Base-by-base conservation (phyloP, 2,113 vertebrate genomes). In the Grammomys dolichurus region DNA sequence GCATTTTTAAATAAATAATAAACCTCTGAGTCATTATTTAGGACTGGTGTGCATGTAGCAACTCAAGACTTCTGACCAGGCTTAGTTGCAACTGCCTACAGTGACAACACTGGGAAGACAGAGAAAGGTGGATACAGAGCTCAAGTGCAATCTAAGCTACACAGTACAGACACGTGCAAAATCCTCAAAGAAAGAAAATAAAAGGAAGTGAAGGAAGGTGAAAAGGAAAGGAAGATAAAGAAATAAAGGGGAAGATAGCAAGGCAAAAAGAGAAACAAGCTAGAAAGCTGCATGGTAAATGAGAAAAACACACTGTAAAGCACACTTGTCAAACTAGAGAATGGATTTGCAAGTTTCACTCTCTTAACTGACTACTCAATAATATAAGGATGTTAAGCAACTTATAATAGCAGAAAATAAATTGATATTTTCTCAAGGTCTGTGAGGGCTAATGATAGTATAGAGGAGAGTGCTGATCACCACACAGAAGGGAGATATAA, bases 81-180 rank as follows among this genome's bases (percentile, higher is more conserved):
- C 51, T 19, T 36, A 20, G 20, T n/a, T 81, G 10, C 31, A 58
- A 81, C 13, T 81, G 11, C 20, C 10, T n/a, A 24, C 0, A 56
- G 19, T 24, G 2, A 12, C 5, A 56, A 36, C 5, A 24, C 1
- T 13, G 10, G 51, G 28, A 81, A 58, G 20, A n/a, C 33, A n/a
- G 20, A 48, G 63, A 17, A 36, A 69, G 22, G 63, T 46, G 63
- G 26, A 19, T 8, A 54, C 4, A 80, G 10, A 36, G 4, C 33
- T 58, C 33, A n/a, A 6, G 10, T 5, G 1, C 33, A 24, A 1
- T 7, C 51, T 24, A 22, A 5, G 51, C 10, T n/a, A 13, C 1
- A 81, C 4, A 36, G 17, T 22, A 56, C 7, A 7, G 43, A 46
- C 1, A 51, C 3, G 7, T 63, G n/a, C 7, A 2, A 58, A 84